A percentile compares a stretch with the other conserved stretches of the same genome.
These are phyloP conservation scores for Chiridota heheva DNA, from an alignment of 35 echinoderm and acorn worm species.

Conservation along the genomic window DNA sequence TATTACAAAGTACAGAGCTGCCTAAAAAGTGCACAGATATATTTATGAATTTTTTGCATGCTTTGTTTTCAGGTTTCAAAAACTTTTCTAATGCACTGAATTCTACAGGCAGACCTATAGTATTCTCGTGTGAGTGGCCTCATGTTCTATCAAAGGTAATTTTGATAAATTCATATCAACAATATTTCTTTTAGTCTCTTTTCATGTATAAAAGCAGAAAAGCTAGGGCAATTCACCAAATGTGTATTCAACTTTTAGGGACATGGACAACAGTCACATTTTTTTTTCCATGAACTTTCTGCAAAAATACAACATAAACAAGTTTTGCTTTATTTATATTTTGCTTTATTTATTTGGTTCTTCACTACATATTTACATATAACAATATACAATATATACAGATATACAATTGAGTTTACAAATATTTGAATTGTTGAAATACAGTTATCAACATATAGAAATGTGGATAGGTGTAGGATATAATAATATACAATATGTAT, in stretches of 20 bases:
- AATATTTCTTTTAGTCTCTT: neutral
- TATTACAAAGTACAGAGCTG: too few relatives aligned
- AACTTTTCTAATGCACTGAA: conserved; percentile 65
- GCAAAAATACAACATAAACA: too few relatives aligned
- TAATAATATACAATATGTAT: too few relatives aligned
- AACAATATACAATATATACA: too few relatives aligned
- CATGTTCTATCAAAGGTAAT: conserved; percentile 17
- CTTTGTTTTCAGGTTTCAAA: conserved; percentile 36
- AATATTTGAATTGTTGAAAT: too few relatives aligned
- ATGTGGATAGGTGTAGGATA: too few relatives aligned
- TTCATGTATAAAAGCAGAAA: neutral
- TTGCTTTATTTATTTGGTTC: too few relatives aligned
- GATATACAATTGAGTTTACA: too few relatives aligned
- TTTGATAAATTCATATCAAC: neutral
- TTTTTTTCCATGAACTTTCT: neutral
- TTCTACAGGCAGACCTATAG: conserved; percentile 42
- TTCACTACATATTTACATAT: too few relatives aligned
- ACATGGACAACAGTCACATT: neutral
- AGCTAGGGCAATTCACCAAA: neutral
- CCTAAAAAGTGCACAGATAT: too few relatives aligned
- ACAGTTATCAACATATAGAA: too few relatives aligned
- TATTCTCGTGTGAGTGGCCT: conserved; percentile 80
- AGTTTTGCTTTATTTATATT: too few relatives aligned
- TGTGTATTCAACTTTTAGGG: neutral
- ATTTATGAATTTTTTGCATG: neutral